Base-by-base conservation (phyloP, 2,888 invertebrate genomes). In the Cremastinae sp. region DNA sequence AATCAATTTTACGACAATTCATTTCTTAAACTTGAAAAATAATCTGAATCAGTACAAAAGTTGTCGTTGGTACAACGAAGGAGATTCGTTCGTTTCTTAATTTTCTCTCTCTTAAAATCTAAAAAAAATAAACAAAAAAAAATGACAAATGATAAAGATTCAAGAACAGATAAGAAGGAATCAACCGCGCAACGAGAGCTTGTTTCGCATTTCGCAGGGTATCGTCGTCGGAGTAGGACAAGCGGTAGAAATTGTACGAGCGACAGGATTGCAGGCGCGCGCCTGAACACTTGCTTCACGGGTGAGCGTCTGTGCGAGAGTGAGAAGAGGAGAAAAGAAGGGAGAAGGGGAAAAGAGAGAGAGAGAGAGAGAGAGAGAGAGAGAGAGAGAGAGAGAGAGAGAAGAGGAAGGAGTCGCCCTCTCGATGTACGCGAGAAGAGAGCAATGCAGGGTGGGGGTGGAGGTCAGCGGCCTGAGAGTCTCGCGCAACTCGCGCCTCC, bases 381-480 rank as follows among this genome's bases (percentile, higher is more conserved):
- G 58, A 20, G 56, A 54, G 20, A 49, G n/a, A 12, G 49, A 34
- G 58, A n/a, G 58, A 45, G 54, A 14, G 61, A 20, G 22, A 61
- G 38, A 4, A 34, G 16, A 43, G 34, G 74, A 58, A 51, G 61
- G 54, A 77, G 43, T 74, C 65, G 68, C 74, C 66, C 75, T 78
- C 74, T 80, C 71, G 71, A 75, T 78, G 75, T 73, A 75, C 64
- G 69, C 62, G 78, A 78, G 75, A 69, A 77, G 68, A 64, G 75
- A 78, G 75, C 72, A 77, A 61, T 58, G 75, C 45, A 70, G 74
- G 81, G 81, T 80, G 79, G 83, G 84, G 84, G 84, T 78, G 86
- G 86, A 87, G 87, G 84, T 85, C 85, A 84, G 84, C 85, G 84
- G 74, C 84, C 85, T 82, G 79, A 69, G 79, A 86, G 85, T 83